Evolutionary conservation across 1,140 invertebrate species (phyloP).

Genomic region (Galendromus occidentalis): DNA sequence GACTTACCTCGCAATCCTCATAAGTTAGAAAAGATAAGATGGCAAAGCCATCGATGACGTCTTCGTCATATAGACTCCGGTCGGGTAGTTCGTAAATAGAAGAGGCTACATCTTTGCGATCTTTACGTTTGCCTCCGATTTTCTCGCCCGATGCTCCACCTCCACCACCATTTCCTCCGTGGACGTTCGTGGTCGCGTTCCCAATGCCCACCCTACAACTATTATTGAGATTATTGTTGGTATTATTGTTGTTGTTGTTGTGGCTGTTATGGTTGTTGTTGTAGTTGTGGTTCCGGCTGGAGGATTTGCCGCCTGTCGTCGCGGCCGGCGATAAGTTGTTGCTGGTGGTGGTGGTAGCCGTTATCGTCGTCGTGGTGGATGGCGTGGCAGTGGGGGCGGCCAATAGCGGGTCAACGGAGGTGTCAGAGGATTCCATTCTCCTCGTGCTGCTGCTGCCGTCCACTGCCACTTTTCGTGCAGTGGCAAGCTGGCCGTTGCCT

Average conservation of each 20-base stretch:
- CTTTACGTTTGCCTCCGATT: background rate
- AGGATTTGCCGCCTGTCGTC: background rate
- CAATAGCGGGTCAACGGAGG: too few relatives aligned
- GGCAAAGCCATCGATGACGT: slow-evolving; percentile 4
- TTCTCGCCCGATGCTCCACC: background rate
- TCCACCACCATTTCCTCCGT: background rate
- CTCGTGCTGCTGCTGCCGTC: too few relatives aligned
- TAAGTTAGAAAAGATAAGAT: background rate
- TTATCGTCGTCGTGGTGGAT: too few relatives aligned
- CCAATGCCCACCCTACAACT: background rate
- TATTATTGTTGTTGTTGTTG: background rate
- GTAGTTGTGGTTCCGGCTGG: background rate
- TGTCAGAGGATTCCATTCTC: too few relatives aligned
- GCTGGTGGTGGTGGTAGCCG: too few relatives aligned
- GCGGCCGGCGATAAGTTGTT: background rate
- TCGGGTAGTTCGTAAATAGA: background rate
- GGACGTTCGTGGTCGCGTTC: background rate
- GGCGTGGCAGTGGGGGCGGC: too few relatives aligned
- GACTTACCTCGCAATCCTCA: slow-evolving; percentile 6
- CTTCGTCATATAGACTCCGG: background rate
- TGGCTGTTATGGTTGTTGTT: background rate
- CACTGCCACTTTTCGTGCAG: too few relatives aligned
- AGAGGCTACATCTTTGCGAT: background rate
- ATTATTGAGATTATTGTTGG: background rate
- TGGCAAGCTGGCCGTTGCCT: too few relatives aligned